These are phyloP conservation scores for Pluvianellus socialis DNA, from an alignment of 2,113 vertebrate genomes.

Conservation along the genomic window DNA sequence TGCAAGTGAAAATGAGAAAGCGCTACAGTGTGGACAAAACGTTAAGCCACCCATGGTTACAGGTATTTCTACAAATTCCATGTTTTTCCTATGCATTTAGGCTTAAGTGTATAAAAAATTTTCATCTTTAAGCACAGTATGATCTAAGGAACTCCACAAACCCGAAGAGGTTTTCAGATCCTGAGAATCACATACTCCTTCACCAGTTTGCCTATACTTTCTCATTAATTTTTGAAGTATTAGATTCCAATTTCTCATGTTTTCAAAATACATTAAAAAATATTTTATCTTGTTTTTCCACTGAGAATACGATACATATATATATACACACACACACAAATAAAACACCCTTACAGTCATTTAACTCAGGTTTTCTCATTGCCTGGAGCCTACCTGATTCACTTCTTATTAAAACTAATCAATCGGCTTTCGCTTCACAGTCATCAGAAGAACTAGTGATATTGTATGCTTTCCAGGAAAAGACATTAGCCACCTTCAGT, in stretches of 20 bases:
- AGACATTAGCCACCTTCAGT: not conserved
- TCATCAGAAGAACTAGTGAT: not conserved
- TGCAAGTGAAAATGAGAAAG: slow-evolving; percentile 99
- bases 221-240: not conserved
- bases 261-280: not conserved
- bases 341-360: not conserved
- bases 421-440: not conserved
- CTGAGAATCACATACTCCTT: not conserved
- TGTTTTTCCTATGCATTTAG: not conserved
- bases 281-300: not conserved
- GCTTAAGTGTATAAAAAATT: not conserved
- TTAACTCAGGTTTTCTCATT: not conserved
- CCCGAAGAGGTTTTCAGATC: not conserved
- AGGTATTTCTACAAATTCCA: slow-evolving; percentile 77
- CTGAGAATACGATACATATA: not conserved
- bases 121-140: not conserved
- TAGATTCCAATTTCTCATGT: not conserved
- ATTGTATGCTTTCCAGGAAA: not conserved
- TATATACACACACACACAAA: not conserved
- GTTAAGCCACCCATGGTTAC: slow-evolving; percentile 95
- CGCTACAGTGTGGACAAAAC: slow-evolving; percentile 97
- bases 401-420: not conserved
- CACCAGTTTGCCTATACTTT: not conserved
- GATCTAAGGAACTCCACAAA: not conserved
- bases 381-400: not conserved